Conservation (phyloP, 2,113 vertebrate species). For the Rostratula benghalensis region DNA sequence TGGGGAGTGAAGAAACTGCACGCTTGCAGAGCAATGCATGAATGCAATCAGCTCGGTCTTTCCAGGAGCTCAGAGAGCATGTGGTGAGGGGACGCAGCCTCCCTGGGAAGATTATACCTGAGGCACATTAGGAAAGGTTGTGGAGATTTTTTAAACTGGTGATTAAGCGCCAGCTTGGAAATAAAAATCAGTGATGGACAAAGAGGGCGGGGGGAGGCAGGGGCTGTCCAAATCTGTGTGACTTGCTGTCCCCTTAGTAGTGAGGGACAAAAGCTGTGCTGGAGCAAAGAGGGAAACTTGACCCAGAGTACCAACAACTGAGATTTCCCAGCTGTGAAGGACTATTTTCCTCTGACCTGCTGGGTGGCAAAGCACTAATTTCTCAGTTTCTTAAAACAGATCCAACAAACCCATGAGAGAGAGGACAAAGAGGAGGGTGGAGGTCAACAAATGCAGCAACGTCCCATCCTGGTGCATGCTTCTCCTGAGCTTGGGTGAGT, state of each 20-base stretch:
- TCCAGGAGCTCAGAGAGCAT: background rate
- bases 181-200: background rate
- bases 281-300: background rate
- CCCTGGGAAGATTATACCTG: background rate
- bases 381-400: background rate
- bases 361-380: background rate
- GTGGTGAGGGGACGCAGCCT: background rate
- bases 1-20: background rate
- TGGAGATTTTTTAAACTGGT: background rate
- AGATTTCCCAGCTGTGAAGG: background rate
- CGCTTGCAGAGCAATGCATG: background rate
- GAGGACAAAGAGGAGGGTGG: background rate
- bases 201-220: background rate
- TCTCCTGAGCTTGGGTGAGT: background rate
- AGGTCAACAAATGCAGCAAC: fast-evolving
- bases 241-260: background rate
- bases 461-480: background rate
- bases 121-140: background rate
- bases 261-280: background rate
- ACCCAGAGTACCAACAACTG: background rate
- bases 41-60: background rate
- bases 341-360: background rate
- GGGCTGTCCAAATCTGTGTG: background rate
- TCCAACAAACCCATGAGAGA: background rate
- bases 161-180: background rate